These are phyloP conservation scores for Luscinia megarhynchos DNA, from an alignment of 2,797 vertebrate genomes.

Conservation along the genomic window DNA sequence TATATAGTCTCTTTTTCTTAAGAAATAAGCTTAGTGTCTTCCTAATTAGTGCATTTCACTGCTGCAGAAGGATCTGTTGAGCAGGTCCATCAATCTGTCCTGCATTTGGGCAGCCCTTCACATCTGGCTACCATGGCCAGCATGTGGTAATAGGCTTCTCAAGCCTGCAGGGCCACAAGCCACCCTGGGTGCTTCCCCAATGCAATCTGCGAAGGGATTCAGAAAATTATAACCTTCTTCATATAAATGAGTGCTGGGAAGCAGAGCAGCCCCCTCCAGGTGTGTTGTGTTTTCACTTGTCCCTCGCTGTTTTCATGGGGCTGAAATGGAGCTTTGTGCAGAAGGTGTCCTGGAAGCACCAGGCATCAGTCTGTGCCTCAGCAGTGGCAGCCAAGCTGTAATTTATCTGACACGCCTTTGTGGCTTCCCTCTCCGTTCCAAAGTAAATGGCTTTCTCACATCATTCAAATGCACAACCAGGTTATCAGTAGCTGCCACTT, in stretches of 20 bases:
- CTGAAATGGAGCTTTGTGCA: not conserved
- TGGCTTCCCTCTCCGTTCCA: not conserved
- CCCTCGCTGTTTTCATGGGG: fast-evolving
- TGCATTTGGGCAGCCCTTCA: not conserved
- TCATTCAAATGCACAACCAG: not conserved
- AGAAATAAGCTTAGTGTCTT: not conserved
- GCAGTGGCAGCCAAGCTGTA: not conserved
- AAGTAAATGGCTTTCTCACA: not conserved
- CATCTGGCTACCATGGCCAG: fast-evolving
- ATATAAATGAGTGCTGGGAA: not conserved
- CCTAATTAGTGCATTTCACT: not conserved
- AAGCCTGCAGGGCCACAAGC: not conserved
- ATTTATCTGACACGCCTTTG: not conserved
- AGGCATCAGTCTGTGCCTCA: not conserved
- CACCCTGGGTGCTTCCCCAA: not conserved
- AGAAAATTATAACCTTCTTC: not conserved
- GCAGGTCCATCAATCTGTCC: not conserved
- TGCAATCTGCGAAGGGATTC: not conserved
- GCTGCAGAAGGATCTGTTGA: not conserved
- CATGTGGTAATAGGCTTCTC: not conserved
- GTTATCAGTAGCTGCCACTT: not conserved
- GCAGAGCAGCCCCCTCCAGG: not conserved
- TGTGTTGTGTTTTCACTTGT: not conserved
- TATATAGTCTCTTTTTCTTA: not conserved
- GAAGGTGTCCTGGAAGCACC: not conserved